These are phyloP conservation scores for Ornithoptera priamus DNA, from an alignment of 2,888 invertebrate genomes.

Conservation along the genomic window DNA sequence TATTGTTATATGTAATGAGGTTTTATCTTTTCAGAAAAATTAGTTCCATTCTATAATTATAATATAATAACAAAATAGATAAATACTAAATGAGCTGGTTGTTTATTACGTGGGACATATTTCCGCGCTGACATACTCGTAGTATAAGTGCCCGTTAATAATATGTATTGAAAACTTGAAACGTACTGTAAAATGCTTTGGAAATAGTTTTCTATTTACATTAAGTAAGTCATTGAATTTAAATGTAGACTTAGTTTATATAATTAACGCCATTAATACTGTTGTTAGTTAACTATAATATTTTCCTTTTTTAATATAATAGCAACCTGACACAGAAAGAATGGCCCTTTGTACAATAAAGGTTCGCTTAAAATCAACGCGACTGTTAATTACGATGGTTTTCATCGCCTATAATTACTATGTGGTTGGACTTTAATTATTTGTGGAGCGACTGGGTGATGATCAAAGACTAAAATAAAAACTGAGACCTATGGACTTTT, in stretches of 20 bases:
- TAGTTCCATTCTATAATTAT: neutral
- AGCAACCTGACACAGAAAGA: neutral
- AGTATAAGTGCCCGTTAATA: constrained; percentile 21
- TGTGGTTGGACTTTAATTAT: no score
- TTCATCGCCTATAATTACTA: no score
- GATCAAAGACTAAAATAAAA: no score
- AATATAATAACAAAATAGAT: neutral
- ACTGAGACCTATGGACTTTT: no score
- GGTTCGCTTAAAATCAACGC: no score
- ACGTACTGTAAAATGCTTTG: constrained; percentile 25
- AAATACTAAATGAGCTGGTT: constrained; percentile 2
- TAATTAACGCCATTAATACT: no score
- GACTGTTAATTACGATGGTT: no score
- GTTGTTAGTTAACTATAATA: neutral
- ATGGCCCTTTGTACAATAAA: neutral
- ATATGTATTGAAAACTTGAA: constrained; percentile 17
- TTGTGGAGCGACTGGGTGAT: no score
- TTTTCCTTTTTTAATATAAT: neutral
- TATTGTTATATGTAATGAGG: neutral
- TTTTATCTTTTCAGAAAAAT: neutral
- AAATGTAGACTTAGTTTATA: no score
- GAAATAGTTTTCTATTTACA: no score
- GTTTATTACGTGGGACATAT: constrained; percentile 21
- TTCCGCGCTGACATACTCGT: constrained; percentile 21
- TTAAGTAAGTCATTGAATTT: no score